phyloP scores from a whole-genome alignment of 2,888 invertebrate species.

The Oxytorus armatus region DNA sequence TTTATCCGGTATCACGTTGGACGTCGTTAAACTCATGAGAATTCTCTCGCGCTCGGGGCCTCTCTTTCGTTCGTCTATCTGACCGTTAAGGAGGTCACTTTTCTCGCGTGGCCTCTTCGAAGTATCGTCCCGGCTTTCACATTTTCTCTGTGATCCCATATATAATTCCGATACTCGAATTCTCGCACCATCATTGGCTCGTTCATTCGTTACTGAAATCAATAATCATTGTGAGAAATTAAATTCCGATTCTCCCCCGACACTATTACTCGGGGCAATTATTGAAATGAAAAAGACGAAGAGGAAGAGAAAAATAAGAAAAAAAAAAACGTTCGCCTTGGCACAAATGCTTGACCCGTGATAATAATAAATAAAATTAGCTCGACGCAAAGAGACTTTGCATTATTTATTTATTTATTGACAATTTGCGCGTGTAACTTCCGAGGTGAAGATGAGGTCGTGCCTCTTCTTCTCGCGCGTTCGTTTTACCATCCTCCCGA shows the following conservation, averaged over 20 bases:
- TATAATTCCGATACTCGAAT: not conserved
- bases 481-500: constrained; percentile 52
- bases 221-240: not conserved
- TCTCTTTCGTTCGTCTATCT: not conserved
- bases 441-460: constrained; percentile 60
- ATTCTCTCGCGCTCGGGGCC: not conserved
- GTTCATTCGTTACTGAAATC: constrained; percentile 6
- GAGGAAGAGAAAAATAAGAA: constrained; percentile 6
- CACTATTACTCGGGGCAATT: not conserved
- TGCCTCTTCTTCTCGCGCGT: constrained; percentile 23
- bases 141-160: constrained; percentile 79
- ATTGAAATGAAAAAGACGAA: not conserved
- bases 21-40: not conserved
- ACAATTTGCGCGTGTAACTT: too few relatives aligned
- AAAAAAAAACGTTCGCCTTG: constrained; percentile 27
- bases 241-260: constrained; percentile 1
- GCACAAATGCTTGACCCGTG: constrained; percentile 30
- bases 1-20: not conserved
- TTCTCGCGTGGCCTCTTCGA: constrained; percentile 73
- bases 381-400: too few relatives aligned
- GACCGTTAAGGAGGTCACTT: constrained; percentile 79
- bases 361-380: too few relatives aligned
- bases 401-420: too few relatives aligned
- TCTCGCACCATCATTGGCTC: not conserved
- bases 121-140: constrained; percentile 78